Base-by-base conservation (phyloP, 2,888 invertebrate species). In the Beris chalybata region DNA sequence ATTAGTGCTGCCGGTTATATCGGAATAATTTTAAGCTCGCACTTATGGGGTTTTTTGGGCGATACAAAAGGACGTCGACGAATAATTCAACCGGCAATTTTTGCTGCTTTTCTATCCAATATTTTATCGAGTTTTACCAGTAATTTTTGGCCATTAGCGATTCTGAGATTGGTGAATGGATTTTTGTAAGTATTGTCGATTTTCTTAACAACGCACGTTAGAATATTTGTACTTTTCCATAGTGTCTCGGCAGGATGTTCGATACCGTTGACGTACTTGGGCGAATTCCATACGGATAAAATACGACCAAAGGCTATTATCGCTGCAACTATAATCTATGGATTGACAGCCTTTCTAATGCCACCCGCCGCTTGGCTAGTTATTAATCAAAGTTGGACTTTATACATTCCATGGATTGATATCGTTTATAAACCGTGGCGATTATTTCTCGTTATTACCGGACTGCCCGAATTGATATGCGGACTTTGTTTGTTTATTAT, bases 1-100 rank as follows among this genome's bases (percentile, higher is more conserved):
- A 73, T 82, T 3, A 78, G 78, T 66, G 80, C 79, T 11, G 74
- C 77, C 3, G 76, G 79, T 4, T 79, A 80, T 72, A 71, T 76
- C 54, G 82, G 82, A 72, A 83, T 84, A 70, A 82, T 85, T 48
- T 70, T 81, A 11, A 83, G 84, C 61, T 84, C 84, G 0, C 83
- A 84, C 74, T 72, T 85, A 44, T 85, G 85, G 85, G 86, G 86
- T 6, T 83, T 82, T 71, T 71, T 85, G 48, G 85, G 84, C 0
- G 85, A 85, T 71, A 83, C 83, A 1, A 79, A 77, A 66, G 86
- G 86, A 4, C 73, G 84, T 44, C 77, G 80, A 70, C 79, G 76
- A 44, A 78, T 81, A 3, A 78, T 84, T 32, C 73, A 83, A 29
- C 76, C 82, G 11, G 80, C 84, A 47, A 74, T 85, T 53, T 67